Base-by-base conservation (phyloP, 92 coral and sea anemone genomes). In the Bergia puertoricense region DNA sequence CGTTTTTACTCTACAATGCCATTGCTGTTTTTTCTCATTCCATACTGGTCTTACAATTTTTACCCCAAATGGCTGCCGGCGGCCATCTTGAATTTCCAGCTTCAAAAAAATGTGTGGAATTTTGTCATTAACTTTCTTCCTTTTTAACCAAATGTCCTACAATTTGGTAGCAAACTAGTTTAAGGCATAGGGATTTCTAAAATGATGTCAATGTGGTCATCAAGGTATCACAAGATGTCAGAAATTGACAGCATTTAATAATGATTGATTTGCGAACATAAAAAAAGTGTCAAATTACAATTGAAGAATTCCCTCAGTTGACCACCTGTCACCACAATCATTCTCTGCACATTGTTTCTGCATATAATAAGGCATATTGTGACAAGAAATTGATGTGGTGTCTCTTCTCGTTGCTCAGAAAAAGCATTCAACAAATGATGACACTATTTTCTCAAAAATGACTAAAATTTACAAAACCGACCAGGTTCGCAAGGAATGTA, bases 151-250 rank as follows among this genome's bases (percentile, higher is more conserved):
- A 81, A 81, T 81, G 46, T 1, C 85, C 85, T 81, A 81, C 30
- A 59, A 79, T 81, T 81, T 81, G 71, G 85, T 56, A 59, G 85
- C 44, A 81, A 81, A 56, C 73, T 56, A 81, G 71, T 81, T 81
- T 81, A 81, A 81, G 74, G 44, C 85, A 80, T 54, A 80, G 73
- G 85, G 50, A 81, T 81, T 59, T 59, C 51, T 56, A 81, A 59
- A 59, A 56, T 57, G 37, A 57, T 57, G 57, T 81, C 85, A 59
- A 56, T 81, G 74, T 81, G 74, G 85, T 81, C 74, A 59, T 81
- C 85, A 81, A 62, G 73, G n/a, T 81, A 81, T 54, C 85, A 81
- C 74, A 81, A 56, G 73, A 81, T 81, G 85, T 81, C 85, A 81
- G 50, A 57, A 81, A 81, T 56, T 36, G 74, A 57, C 14, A 56